phyloP scores from a whole-genome alignment of 2,888 invertebrate species.

The Agonopterix subpropinquella region DNA sequence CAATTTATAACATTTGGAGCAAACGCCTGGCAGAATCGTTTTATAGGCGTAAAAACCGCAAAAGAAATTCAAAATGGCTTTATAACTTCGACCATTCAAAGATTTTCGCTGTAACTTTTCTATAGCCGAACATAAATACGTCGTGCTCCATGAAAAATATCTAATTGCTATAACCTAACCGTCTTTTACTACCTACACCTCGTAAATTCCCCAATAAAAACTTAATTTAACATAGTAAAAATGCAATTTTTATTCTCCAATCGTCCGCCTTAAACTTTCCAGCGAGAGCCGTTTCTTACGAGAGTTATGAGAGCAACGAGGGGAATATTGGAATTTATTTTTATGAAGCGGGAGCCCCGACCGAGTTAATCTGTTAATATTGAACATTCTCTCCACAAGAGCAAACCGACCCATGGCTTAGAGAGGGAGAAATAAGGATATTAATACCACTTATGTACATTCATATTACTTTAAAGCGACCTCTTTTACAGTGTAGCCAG shows the following conservation, averaged over 20 bases:
- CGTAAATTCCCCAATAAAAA: constrained; percentile 61
- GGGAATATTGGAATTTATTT: constrained; percentile 66
- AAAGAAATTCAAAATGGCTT: constrained; percentile 1
- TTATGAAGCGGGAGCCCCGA: constrained; percentile 58
- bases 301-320: constrained; percentile 62
- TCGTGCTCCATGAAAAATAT: constrained; percentile 21
- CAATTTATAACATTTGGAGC: no score
- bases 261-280: constrained; percentile 64
- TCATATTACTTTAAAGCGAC: no score
- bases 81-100: constrained; percentile 5
- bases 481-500: no score
- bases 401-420: constrained; percentile 36
- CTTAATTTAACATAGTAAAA: constrained; percentile 63
- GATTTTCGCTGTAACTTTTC: constrained; percentile 17
- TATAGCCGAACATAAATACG: constrained; percentile 17
- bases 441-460: constrained; percentile 2
- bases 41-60: background rate
- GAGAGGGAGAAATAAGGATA: constrained; percentile 12
- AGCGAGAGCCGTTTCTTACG: constrained; percentile 58
- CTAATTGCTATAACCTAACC: constrained; percentile 21
- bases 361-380: constrained; percentile 68
- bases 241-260: constrained; percentile 66
- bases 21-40: background rate
- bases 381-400: constrained; percentile 56
- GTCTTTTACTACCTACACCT: constrained; percentile 20